These are phyloP conservation scores for Tupaia tana DNA, from an alignment of 2,113 vertebrate genomes.

Conservation along the genomic window DNA sequence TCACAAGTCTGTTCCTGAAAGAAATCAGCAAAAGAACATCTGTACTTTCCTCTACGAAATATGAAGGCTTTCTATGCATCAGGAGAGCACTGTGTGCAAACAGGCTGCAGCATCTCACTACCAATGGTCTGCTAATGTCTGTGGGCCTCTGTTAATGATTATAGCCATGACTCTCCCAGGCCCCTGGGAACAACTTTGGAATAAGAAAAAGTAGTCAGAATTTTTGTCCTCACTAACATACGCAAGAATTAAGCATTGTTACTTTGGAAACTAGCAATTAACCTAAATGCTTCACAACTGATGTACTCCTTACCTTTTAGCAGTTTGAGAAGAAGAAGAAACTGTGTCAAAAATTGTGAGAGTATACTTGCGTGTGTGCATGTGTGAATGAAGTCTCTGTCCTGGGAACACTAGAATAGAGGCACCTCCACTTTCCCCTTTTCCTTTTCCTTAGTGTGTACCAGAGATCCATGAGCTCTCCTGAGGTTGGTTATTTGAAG, in stretches of 20 bases:
- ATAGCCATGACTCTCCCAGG: no score
- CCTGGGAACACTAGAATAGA: background rate
- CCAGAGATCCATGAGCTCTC: background rate
- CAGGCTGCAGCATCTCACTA: no score
- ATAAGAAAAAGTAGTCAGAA: no score
- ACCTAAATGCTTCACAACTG: background rate
- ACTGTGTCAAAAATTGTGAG: background rate
- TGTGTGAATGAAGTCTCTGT: background rate
- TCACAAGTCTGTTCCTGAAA: no score
- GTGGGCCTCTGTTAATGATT: no score
- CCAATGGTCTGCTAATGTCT: no score
- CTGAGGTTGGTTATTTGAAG: background rate
- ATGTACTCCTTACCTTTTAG: accelerated
- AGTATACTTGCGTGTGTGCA: background rate
- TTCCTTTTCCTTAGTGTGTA: background rate
- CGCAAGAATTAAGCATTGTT: background rate
- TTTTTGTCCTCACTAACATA: no score
- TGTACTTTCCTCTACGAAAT: no score
- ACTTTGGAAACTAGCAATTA: background rate
- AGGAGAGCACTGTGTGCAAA: no score
- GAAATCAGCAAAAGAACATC: no score
- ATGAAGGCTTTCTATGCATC: no score
- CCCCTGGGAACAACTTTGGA: no score
- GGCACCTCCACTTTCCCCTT: background rate
- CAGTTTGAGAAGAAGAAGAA: background rate